A percentile compares a stretch with the other conserved stretches of the same genome.
phyloP scores from a whole-genome alignment of 2,113 vertebrate species.

The Sinocyclocheilus maitianheensis region DNA sequence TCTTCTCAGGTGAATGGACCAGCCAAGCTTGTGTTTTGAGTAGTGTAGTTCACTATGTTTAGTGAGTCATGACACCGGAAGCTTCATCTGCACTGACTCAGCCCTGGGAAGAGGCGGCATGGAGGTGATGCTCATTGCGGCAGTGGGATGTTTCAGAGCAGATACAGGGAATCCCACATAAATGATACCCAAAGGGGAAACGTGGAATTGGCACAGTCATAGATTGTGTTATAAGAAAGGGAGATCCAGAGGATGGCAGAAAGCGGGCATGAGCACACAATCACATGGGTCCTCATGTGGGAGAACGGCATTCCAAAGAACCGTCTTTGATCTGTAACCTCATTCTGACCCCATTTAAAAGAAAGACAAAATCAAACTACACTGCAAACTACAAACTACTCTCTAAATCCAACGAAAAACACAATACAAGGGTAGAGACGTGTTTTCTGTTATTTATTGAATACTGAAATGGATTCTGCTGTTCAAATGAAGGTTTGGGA shows the following conservation, averaged over 20 bases:
- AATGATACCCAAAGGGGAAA: slow-evolving; percentile 48
- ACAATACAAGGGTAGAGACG: neutral
- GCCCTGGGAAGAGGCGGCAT: slow-evolving; percentile 39
- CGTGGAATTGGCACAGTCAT: slow-evolving; percentile 15
- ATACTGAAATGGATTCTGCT: neutral
- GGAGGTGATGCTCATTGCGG: slow-evolving; percentile 28
- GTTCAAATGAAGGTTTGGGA: neutral
- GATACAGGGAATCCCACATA: slow-evolving; percentile 55
- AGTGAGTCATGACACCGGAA: slow-evolving; percentile 43
- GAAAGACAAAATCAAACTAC: slow-evolving; percentile 49
- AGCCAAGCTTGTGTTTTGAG: slow-evolving; percentile 14
- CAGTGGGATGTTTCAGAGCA: slow-evolving; percentile 37
- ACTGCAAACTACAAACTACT: too few species aligned
- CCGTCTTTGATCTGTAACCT: slow-evolving; percentile 15
- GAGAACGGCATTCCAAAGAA: slow-evolving; percentile 26
- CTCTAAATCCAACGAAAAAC: neutral
- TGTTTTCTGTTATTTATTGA: neutral
- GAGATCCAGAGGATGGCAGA: neutral
- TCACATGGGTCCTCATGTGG: slow-evolving; percentile 32
- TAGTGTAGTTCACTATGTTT: slow-evolving; percentile 22
- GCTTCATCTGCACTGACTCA: slow-evolving; percentile 50
- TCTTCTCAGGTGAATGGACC: slow-evolving; percentile 11
- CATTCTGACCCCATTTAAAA: slow-evolving; percentile 48
- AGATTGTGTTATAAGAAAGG: slow-evolving; percentile 1
- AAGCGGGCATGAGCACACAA: neutral